phyloP scores from a whole-genome alignment of 1,140 invertebrate species.

The Solenopsis fugax region DNA sequence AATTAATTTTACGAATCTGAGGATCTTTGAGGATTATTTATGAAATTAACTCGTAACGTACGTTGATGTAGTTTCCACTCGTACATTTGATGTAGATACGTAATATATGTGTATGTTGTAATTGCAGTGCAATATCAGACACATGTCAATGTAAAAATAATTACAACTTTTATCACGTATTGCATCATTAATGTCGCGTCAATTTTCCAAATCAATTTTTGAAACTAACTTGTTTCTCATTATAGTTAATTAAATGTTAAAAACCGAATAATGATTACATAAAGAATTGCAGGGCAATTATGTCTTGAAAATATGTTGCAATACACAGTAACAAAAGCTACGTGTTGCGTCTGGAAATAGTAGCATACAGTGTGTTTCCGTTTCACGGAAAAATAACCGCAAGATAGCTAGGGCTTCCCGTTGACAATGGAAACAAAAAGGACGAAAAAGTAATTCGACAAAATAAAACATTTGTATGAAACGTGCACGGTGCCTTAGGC shows the following conservation, averaged over 20 bases:
- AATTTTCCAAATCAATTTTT: not conserved
- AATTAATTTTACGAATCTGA: conserved; percentile 66
- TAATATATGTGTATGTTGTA: not conserved
- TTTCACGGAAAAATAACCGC: conserved; percentile 29
- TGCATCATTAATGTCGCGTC: not conserved
- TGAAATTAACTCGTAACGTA: conserved; percentile 37
- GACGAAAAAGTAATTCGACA: conserved; percentile 16
- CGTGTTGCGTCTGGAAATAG: conserved; percentile 26
- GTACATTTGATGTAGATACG: not conserved
- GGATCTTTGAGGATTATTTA: conserved; percentile 27
- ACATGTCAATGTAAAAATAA: not conserved
- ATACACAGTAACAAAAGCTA: conserved; percentile 7
- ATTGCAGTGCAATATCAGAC: not conserved
- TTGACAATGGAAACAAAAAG: not conserved
- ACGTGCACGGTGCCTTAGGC: conserved; percentile 40
- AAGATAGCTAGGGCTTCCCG: conserved; percentile 31
- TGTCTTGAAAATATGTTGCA: not conserved
- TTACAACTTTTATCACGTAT: not conserved
- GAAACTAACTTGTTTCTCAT: not conserved
- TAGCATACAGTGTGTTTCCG: not conserved
- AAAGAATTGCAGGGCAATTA: conserved; percentile 3
- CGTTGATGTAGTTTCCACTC: not conserved
- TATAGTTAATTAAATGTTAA: not conserved
- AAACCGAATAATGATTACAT: not conserved
- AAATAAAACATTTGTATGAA: conserved; percentile 35